Evolutionary conservation across 2,797 vertebrate genomes (phyloP).

Genomic region (Ctenosaura bakeri): DNA sequence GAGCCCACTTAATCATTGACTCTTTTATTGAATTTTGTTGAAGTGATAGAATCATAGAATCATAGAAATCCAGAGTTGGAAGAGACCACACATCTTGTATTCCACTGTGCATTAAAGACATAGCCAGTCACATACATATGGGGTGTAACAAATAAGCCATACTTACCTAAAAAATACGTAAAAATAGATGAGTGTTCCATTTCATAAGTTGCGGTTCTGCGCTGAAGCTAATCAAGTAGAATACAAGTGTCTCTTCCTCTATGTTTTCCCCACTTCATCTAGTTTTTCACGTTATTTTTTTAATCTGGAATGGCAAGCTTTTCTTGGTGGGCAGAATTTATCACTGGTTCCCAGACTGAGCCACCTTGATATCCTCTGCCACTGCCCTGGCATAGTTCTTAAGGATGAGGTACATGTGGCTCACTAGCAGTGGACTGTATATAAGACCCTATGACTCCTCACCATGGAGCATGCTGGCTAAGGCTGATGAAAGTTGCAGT

Average conservation of each 20-base stretch:
- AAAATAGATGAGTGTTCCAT: not conserved
- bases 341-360: not conserved
- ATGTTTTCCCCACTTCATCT: not conserved
- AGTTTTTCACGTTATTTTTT: not conserved
- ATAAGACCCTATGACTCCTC: no score
- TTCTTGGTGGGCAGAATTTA: not conserved
- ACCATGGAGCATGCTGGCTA: no score
- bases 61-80: no score
- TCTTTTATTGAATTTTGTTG: no score
- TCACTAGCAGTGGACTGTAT: no score
- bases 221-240: not conserved
- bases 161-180: not conserved
- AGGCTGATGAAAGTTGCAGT: no score
- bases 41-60: no score
- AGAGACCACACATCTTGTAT: not conserved
- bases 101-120: not conserved
- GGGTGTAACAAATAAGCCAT: not conserved
- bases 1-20: no score
- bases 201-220: not conserved
- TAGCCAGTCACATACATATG: not conserved
- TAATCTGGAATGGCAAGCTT: not conserved
- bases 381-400: not conserved
- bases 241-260: not conserved
- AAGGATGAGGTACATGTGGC: no score
- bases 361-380: not conserved